Conservation (phyloP, 2,888 invertebrate species). For the Automeris io region DNA sequence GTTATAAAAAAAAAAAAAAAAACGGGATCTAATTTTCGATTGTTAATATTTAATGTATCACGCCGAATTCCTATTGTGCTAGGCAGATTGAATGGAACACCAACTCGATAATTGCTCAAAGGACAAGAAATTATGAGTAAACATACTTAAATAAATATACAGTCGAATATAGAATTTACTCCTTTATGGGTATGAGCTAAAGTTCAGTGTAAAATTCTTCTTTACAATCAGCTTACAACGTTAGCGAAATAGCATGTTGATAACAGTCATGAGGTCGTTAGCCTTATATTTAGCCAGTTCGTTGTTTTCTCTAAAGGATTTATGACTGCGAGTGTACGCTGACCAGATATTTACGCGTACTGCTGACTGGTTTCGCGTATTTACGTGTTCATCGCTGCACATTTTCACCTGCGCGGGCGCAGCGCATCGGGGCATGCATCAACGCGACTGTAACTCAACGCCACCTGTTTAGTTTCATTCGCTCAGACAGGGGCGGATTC, state of each 20-base stretch:
- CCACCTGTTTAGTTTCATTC: conserved; percentile 32
- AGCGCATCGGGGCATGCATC: conserved; percentile 19
- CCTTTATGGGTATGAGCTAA: no score
- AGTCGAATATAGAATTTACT: no score
- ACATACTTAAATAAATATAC: no score
- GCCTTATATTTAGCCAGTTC: conserved; percentile 12
- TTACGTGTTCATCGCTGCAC: conserved; percentile 13
- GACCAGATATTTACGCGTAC: conserved; percentile 25
- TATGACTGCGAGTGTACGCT: conserved; percentile 19
- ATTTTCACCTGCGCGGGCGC: conserved; percentile 17
- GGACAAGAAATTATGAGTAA: no score
- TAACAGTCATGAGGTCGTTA: no score
- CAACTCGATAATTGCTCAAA: no score
- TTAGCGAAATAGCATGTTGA: neutral
- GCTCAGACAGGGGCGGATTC: conserved; percentile 17
- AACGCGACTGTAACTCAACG: conserved; percentile 19
- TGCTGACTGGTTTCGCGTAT: conserved; percentile 24
- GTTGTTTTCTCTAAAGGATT: conserved; percentile 21
- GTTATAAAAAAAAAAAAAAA: no score
- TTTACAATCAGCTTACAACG: neutral
- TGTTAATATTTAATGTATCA: no score
- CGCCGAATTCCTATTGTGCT: no score
- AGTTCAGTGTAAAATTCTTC: no score
- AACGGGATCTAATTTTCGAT: no score
- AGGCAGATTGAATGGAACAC: no score